Conservation (phyloP, 2,113 vertebrate genomes). For the Pelmatolapia mariae region DNA sequence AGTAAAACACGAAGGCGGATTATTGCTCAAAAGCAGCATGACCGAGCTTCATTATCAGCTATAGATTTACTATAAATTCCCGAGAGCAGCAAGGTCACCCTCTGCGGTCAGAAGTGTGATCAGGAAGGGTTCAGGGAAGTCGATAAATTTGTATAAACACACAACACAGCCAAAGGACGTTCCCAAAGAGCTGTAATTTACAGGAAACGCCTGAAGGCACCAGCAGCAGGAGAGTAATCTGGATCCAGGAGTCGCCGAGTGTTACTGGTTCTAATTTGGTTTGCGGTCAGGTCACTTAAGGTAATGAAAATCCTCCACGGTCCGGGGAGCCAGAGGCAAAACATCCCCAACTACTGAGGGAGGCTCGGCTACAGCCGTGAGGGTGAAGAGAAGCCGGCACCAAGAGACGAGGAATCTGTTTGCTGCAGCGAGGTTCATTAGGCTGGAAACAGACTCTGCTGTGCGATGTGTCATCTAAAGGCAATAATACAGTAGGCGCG, state of each 20-base stretch:
- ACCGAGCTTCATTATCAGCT: not conserved
- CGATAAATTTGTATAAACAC: not conserved
- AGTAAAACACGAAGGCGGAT: not conserved
- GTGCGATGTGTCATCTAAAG: not conserved
- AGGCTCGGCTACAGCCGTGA: not conserved
- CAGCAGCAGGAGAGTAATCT: not conserved
- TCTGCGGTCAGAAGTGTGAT: not conserved
- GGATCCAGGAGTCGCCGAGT: not conserved
- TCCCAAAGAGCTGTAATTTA: not conserved
- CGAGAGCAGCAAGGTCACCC: rapidly evolving
- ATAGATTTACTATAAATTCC: not conserved
- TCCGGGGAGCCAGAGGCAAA: not conserved
- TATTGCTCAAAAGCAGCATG: not conserved
- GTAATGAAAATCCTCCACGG: not conserved
- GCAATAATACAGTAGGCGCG: not conserved
- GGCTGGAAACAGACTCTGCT: not conserved
- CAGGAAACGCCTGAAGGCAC: not conserved
- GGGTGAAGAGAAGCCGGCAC: not conserved
- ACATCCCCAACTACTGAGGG: not conserved
- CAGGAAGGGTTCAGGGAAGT: not conserved
- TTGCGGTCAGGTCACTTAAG: not conserved
- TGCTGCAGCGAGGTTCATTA: not conserved
- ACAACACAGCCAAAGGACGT: not conserved
- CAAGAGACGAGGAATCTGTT: not conserved
- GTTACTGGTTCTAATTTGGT: not conserved